phyloP scores from a whole-genome alignment of 2,113 vertebrate genomes.

The Panthera leo region DNA sequence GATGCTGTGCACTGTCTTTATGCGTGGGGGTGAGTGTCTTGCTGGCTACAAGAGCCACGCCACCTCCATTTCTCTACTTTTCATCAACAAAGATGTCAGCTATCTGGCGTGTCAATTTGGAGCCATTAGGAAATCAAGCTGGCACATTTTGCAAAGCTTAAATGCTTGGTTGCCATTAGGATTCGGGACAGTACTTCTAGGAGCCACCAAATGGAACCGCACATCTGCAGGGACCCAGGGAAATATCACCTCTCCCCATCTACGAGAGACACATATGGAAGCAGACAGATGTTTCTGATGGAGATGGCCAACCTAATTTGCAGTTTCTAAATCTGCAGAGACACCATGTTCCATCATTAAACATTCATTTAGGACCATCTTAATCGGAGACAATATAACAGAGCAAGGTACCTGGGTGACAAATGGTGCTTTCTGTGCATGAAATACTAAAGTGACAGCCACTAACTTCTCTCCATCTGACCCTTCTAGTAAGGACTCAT shows the following conservation, averaged over 20 bases:
- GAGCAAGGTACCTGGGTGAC: conserved; percentile 30
- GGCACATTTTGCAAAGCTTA: background rate
- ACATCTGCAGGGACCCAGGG: conserved; percentile 63
- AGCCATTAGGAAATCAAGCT: conserved; percentile 41
- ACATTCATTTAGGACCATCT: conserved; percentile 67
- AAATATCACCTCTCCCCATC: conserved; percentile 44
- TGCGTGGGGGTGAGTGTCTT: fast-evolving
- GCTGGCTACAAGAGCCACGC: fast-evolving
- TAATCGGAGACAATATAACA: conserved; percentile 23
- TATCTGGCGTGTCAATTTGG: background rate
- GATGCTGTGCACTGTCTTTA: fast-evolving
- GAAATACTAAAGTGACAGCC: conserved; percentile 57
- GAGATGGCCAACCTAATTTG: conserved; percentile 57
- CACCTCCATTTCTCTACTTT: background rate
- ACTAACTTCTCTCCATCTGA: background rate
- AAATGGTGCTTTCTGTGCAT: conserved; percentile 37
- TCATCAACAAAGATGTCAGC: background rate
- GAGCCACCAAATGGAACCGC: conserved; percentile 26
- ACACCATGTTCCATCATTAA: conserved; percentile 65
- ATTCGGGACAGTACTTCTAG: background rate
- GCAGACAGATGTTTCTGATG: conserved; percentile 62
- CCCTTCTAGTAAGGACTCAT: background rate
- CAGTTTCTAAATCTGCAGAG: conserved; percentile 62
- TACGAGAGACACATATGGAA: conserved; percentile 33
- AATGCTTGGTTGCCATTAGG: conserved; percentile 19